A percentile compares a stretch with the other conserved stretches of the same genome.
phyloP scores from a whole-genome alignment of 2,797 vertebrate genomes.

The Clarias platycephalus region DNA sequence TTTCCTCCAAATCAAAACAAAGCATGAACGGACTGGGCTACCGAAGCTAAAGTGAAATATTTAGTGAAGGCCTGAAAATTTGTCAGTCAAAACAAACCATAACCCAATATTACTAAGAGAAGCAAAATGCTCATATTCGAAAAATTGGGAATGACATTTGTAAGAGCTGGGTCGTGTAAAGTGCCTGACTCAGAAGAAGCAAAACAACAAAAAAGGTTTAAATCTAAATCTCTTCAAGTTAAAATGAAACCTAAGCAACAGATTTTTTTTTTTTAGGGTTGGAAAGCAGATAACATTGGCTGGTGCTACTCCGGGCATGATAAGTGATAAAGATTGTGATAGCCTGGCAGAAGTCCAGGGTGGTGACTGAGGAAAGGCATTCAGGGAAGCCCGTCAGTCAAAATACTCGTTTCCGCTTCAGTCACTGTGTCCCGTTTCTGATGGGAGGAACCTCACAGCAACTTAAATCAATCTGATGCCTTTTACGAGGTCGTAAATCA shows the following conservation, averaged over 20 bases:
- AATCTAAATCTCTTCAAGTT: background rate
- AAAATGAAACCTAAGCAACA: background rate
- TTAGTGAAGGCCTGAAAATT: conserved; percentile 4
- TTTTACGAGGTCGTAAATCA: conserved; percentile 74
- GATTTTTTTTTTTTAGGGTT: background rate
- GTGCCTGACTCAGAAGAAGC: background rate
- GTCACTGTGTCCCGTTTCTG: conserved; percentile 38
- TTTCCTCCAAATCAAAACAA: conserved; percentile 21
- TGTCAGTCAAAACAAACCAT: conserved; percentile 26
- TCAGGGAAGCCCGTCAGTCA: conserved; percentile 39
- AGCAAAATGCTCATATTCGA: background rate
- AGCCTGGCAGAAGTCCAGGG: conserved; percentile 9
- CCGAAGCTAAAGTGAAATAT: conserved; percentile 17
- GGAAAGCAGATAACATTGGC: background rate
- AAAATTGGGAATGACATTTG: background rate
- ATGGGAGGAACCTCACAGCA: conserved; percentile 38
- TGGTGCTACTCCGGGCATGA: background rate
- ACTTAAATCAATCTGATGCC: conserved; percentile 71
- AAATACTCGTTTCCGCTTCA: conserved; percentile 25
- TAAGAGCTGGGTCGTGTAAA: background rate
- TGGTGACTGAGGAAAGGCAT: conserved; percentile 13
- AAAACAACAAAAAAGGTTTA: conserved; percentile 6
- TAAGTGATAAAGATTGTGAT: background rate
- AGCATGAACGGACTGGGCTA: conserved; percentile 2
- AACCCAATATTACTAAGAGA: background rate